Percentiles rank a stretch among this genome's conserved stretches.
Evolutionary conservation across 2,888 invertebrate genomes (phyloP).

Genomic region (Ophraella communa): DNA sequence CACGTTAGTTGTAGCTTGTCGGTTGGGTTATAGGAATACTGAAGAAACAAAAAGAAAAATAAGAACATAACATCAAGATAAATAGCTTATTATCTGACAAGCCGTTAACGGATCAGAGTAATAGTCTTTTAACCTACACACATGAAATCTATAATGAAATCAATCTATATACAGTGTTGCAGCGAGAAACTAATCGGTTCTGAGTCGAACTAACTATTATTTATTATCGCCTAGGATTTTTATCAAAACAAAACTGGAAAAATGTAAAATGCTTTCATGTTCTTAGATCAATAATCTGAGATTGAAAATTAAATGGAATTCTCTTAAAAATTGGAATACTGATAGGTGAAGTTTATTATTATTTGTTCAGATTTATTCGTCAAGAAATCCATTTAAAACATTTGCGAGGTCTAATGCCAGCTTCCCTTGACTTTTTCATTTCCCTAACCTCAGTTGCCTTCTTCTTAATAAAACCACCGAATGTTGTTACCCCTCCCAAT

Average conservation of each 20-base stretch:
- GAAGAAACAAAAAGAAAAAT: conserved; percentile 2
- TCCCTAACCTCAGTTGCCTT: too few relatives aligned
- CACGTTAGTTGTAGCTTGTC: conserved; percentile 5
- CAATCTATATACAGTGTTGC: conserved; percentile 30
- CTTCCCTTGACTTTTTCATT: too few relatives aligned
- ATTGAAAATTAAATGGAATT: too few relatives aligned
- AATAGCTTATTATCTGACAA: conserved; percentile 39
- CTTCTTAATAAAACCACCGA: too few relatives aligned
- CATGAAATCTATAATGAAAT: conserved; percentile 39
- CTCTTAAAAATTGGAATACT: too few relatives aligned
- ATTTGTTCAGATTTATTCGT: too few relatives aligned
- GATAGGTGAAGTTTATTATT: too few relatives aligned
- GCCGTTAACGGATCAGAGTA: conserved; percentile 37
- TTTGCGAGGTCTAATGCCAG: too few relatives aligned
- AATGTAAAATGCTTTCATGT: neutral
- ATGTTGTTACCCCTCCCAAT: too few relatives aligned
- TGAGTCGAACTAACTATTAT: neutral
- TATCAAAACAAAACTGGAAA: too few relatives aligned
- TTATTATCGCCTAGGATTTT: neutral
- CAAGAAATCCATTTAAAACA: too few relatives aligned
- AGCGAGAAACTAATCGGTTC: conserved; percentile 21
- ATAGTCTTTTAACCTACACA: conserved; percentile 40
- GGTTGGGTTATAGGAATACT: conserved; percentile 21
- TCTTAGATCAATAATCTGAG: too few relatives aligned
- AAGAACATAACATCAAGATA: conserved; percentile 33